These are phyloP conservation scores for Plodia interpunctella DNA, from an alignment of 1,140 invertebrate species.

Conservation along the genomic window DNA sequence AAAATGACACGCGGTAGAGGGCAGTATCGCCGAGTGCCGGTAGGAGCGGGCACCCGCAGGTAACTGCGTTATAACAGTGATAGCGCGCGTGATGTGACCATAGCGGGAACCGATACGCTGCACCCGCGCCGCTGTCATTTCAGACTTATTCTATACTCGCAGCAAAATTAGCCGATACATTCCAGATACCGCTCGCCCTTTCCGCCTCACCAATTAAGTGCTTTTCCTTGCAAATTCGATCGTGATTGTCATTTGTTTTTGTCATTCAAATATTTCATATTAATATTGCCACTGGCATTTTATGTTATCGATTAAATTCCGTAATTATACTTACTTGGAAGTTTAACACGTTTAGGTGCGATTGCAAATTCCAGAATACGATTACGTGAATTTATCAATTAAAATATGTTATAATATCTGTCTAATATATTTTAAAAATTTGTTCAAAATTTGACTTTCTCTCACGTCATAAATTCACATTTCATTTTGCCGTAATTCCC, in stretches of 20 bases:
- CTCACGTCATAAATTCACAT: neutral
- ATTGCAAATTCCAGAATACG: neutral
- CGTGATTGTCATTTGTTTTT: conserved; percentile 8
- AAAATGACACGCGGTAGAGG: conserved; percentile 19
- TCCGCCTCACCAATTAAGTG: conserved; percentile 1
- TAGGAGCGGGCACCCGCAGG: conserved; percentile 40
- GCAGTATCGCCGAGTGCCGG: conserved; percentile 33
- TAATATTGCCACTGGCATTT: neutral
- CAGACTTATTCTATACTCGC: conserved; percentile 29
- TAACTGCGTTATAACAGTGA: conserved; percentile 59
- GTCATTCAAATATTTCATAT: neutral
- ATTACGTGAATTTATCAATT: neutral
- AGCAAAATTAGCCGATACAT: conserved; percentile 12
- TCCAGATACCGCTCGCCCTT: conserved; percentile 1
- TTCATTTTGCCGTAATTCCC: neutral
- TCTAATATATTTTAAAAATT: neutral
- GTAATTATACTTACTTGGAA: neutral
- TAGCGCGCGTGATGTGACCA: conserved; percentile 63
- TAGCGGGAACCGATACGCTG: conserved; percentile 36
- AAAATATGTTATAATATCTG: neutral
- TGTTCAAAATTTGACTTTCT: neutral
- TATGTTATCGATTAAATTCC: neutral
- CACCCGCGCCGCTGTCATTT: conserved; percentile 25
- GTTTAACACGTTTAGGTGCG: neutral
- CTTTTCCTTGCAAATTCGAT: conserved; percentile 6